phyloP scores from a whole-genome alignment of 2,888 invertebrate genomes.

The Eristalis intricaria region DNA sequence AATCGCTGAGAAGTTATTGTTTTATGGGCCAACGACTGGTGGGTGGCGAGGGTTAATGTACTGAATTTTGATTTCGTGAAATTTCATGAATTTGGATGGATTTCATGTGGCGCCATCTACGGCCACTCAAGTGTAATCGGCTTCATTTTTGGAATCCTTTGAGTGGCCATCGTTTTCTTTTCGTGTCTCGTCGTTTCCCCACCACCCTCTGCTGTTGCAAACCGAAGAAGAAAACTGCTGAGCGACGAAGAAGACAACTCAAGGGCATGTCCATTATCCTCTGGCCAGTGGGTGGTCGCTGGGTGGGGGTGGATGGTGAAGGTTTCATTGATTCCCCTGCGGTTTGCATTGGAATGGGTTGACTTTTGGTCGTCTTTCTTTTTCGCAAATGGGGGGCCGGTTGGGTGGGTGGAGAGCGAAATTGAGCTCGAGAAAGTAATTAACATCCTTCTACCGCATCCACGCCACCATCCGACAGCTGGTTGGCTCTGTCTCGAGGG shows the following conservation, averaged over 20 bases:
- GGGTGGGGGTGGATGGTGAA: slow-evolving; percentile 1
- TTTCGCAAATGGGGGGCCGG: background rate
- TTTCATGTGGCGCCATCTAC: slow-evolving; percentile 7
- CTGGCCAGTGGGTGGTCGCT: background rate
- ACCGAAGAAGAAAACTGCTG: slow-evolving; percentile 12
- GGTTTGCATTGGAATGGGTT: slow-evolving; percentile 8
- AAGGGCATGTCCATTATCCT: slow-evolving; percentile 13
- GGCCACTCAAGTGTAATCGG: slow-evolving; percentile 15
- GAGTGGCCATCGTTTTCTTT: slow-evolving; percentile 35
- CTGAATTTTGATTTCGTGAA: background rate
- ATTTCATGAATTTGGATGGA: background rate
- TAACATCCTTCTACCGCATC: slow-evolving; percentile 55
- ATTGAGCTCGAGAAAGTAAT: slow-evolving; percentile 65
- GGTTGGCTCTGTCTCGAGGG: slow-evolving; percentile 54
- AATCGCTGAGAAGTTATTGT: slow-evolving; percentile 1
- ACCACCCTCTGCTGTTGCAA: background rate
- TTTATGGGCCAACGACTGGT: background rate
- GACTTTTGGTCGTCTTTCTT: slow-evolving; percentile 33
- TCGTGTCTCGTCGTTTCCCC: slow-evolving; percentile 3
- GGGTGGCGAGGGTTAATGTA: background rate
- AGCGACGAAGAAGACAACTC: background rate
- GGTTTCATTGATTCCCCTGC: slow-evolving; percentile 39
- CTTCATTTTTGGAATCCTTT: slow-evolving; percentile 31
- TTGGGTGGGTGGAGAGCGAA: background rate
- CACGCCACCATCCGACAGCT: slow-evolving; percentile 33